Evolutionary conservation across 1,140 invertebrate species (phyloP).

Genomic region (Drosophila sechellia): DNA sequence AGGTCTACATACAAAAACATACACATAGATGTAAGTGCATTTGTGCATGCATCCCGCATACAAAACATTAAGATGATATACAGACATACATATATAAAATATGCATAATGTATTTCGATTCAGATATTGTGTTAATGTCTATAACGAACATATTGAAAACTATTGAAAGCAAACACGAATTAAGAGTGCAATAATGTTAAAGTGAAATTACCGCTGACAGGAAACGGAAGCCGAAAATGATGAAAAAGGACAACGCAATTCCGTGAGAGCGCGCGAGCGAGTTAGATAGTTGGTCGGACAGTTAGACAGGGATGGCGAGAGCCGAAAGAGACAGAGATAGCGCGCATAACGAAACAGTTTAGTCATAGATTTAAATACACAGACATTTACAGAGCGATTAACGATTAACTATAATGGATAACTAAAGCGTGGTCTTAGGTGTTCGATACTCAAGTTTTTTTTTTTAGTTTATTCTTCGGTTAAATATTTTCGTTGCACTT

Average conservation of each 20-base stretch:
- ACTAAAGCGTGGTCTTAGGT: slow-evolving; percentile 52
- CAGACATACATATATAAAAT: slow-evolving; percentile 20
- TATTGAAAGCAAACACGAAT: slow-evolving; percentile 28
- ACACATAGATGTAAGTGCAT: slow-evolving; percentile 18
- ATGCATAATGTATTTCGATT: slow-evolving; percentile 62
- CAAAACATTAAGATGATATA: slow-evolving; percentile 26
- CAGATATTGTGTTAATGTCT: slow-evolving; percentile 64
- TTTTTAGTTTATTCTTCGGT: neutral
- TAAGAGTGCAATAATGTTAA: slow-evolving; percentile 37
- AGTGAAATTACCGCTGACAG: slow-evolving; percentile 7
- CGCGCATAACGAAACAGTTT: slow-evolving; percentile 63
- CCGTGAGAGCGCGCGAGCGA: slow-evolving; percentile 43
- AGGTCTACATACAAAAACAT: slow-evolving; percentile 12
- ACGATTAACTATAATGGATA: slow-evolving; percentile 23
- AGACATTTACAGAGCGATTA: slow-evolving; percentile 47
- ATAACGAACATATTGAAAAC: slow-evolving; percentile 41
- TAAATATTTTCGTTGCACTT: neutral
- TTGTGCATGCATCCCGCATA: slow-evolving; percentile 4
- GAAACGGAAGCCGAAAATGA: slow-evolving; percentile 25
- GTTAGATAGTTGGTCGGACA: slow-evolving; percentile 56
- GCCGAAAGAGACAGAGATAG: neutral
- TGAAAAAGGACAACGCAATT: slow-evolving; percentile 51
- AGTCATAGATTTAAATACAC: slow-evolving; percentile 40
- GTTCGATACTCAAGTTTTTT: slow-evolving; percentile 28
- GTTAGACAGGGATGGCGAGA: slow-evolving; percentile 35